Evolutionary conservation across 2,888 invertebrate genomes (phyloP).

Genomic region (Alentia gelatinosa): DNA sequence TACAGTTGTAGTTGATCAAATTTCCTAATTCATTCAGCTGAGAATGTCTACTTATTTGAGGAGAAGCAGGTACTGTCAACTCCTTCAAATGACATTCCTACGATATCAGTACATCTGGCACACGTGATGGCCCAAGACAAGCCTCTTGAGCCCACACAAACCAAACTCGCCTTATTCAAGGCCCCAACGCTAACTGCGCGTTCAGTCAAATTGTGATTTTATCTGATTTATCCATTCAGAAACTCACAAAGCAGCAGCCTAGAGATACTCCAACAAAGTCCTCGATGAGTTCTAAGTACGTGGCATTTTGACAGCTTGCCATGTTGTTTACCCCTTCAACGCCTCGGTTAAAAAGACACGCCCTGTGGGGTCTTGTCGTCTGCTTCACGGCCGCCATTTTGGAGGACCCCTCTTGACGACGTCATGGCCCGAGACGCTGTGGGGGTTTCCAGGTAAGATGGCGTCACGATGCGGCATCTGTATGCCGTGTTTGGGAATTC

Average conservation of each 20-base stretch:
- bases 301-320: constrained; percentile 8
- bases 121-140: background rate
- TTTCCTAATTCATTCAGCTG: too few species aligned
- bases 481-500: too few species aligned
- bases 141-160: background rate
- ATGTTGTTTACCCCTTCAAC: constrained; percentile 10
- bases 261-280: background rate
- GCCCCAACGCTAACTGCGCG: background rate
- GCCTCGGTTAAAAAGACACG: background rate
- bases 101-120: background rate
- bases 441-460: background rate
- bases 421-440: background rate
- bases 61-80: too few species aligned
- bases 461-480: background rate
- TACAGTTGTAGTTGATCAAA: too few species aligned
- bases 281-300: background rate
- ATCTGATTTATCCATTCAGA: background rate
- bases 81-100: background rate
- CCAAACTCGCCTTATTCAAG: background rate
- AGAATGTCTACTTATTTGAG: too few species aligned
- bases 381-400: background rate
- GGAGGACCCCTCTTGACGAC: background rate
- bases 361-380: background rate
- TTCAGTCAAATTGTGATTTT: background rate
- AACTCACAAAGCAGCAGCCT: background rate